phyloP scores from a whole-genome alignment of 1,140 invertebrate species.

The Chironomus striatipennis region DNA sequence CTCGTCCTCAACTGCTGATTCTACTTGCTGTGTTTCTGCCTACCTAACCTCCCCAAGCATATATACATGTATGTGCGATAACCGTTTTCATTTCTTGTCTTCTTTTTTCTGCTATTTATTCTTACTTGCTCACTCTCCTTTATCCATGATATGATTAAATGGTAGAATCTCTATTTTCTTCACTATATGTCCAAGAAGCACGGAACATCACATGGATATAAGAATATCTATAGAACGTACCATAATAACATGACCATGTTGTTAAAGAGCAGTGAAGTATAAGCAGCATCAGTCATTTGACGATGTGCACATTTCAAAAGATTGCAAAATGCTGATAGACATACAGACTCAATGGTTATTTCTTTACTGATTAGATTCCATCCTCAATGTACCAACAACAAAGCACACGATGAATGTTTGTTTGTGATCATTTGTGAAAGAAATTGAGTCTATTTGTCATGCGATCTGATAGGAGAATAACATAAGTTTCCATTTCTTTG shows the following conservation, averaged over 20 bases:
- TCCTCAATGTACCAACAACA: not conserved
- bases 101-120: not conserved
- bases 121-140: not conserved
- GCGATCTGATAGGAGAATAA: not conserved
- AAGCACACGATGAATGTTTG: not conserved
- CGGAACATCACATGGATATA: not conserved
- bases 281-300: constrained; percentile 12
- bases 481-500: no score
- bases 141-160: constrained; percentile 11
- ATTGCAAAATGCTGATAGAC: not conserved
- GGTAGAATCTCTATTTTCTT: not conserved
- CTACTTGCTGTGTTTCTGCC: no score
- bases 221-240: not conserved
- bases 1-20: no score
- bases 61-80: not conserved
- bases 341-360: constrained; percentile 1
- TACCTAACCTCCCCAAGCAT: not conserved
- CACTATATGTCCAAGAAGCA: not conserved
- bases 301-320: constrained; percentile 1
- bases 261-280: not conserved
- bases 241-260: not conserved
- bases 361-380: constrained; percentile 7
- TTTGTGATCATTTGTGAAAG: constrained; percentile 13
- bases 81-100: not conserved
- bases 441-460: constrained; percentile 3